Base-by-base conservation (phyloP, 2,797 vertebrate genomes). In the Tympanoctomys barrerae region DNA sequence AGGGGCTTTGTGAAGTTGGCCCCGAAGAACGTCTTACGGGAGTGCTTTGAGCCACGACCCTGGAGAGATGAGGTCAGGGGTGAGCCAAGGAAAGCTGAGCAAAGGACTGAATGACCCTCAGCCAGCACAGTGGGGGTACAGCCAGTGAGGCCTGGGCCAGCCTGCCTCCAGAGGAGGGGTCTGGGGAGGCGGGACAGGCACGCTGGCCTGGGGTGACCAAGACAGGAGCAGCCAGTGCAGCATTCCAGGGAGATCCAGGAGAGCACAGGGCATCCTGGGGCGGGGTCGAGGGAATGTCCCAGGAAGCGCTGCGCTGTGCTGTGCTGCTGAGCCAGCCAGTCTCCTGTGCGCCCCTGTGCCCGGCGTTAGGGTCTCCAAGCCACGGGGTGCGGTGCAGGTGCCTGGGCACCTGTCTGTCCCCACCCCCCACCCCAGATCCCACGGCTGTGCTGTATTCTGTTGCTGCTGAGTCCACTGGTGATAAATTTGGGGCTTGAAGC, bases 11-110 rank as follows among this genome's bases (percentile, higher is more conserved):
- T 26, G 66, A 70, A 4, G 62, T 94, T 19, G 59, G 92, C 6
- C 97, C 97, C 7, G 89, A 96, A 8, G 96, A 87, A 16, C 16
- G 2, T 92, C 93, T 98, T 22, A 96, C 18, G 0, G 98, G 98
- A 57, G 98, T 98, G 94, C 98, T 97, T n/a, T 77, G 88, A 84
- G 94, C 93, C 24, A 90, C 1, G 1, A 68, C 95, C 91, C 98
- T 99, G 85, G 46, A 87, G 90, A 70, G 92, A 96, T 0, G 81
- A 10, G 28, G 36, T 0, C 3, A 2, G 31, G 14, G 36, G 13
- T 79, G 1, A 80, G 77, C 28, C 7, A 31, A 71, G 70, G 0
- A 0, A 59, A 42, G 31, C n/a, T 18, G 12, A 13, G 12, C 9
- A 0, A 52, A 57, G 16, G 54, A 57, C 54, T 57, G 54, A 7